These are phyloP conservation scores for Mungos mungo DNA, from an alignment of 2,113 vertebrate genomes.

Conservation along the genomic window DNA sequence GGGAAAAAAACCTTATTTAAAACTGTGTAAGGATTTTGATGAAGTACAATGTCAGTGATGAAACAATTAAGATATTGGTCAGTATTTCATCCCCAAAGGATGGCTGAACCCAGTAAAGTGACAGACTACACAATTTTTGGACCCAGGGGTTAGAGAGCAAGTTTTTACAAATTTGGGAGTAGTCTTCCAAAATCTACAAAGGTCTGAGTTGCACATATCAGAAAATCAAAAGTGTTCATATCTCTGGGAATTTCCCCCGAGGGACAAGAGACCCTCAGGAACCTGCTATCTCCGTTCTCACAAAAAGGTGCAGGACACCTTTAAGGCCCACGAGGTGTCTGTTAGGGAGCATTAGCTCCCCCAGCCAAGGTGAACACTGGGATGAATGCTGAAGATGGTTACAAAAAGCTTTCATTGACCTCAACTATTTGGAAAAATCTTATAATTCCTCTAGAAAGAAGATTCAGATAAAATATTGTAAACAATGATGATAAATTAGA, in stretches of 20 bases:
- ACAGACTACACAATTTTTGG: constrained; percentile 39
- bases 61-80: not conserved
- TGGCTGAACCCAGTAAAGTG: constrained; percentile 4
- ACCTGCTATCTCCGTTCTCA: not conserved
- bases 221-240: constrained; percentile 34
- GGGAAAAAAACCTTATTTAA: not conserved
- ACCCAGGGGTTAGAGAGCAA: not conserved
- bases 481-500: not conserved
- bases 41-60: not conserved
- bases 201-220: constrained; percentile 31
- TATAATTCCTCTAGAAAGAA: not conserved
- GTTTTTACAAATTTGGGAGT: constrained; percentile 35
- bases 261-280: not conserved
- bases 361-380: not conserved
- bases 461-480: not conserved
- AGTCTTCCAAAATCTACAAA: constrained; percentile 27
- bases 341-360: not conserved
- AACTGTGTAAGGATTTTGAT: not conserved
- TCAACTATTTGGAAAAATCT: not conserved
- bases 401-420: not conserved
- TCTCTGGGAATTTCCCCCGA: constrained; percentile 5
- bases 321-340: not conserved
- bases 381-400: not conserved
- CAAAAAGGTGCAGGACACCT: not conserved
- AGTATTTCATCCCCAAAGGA: constrained; percentile 23